Conservation (phyloP, 2,888 invertebrate species). For the Dorcus hopei region DNA sequence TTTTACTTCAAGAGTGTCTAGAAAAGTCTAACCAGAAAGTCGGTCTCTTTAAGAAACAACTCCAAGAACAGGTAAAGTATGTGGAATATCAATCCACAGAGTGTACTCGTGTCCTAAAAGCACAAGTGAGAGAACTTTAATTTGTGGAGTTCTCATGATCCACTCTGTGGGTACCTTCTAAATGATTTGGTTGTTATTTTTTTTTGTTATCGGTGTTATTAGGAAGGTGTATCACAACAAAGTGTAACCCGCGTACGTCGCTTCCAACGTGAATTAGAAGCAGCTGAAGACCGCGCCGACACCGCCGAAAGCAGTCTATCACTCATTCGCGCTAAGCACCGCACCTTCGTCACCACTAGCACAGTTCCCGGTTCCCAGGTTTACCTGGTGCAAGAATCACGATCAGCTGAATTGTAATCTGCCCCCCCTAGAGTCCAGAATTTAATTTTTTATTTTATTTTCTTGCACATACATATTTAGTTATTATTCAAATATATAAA, state of each 20-base stretch:
- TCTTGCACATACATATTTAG: conserved; percentile 41
- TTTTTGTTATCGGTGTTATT: conserved; percentile 20
- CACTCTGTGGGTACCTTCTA: background rate
- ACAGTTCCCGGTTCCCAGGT: conserved; percentile 89
- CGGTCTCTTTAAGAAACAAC: conserved; percentile 92
- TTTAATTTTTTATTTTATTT: conserved; percentile 38
- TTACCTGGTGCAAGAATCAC: conserved; percentile 85
- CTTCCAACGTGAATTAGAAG: conserved; percentile 97
- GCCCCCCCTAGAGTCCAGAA: conserved; percentile 25
- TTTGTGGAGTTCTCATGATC: no score
- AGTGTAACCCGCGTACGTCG: conserved; percentile 93
- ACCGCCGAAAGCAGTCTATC: conserved; percentile 91
- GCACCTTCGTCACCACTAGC: conserved; percentile 94
- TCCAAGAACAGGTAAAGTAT: conserved; percentile 76
- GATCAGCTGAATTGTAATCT: conserved; percentile 45
- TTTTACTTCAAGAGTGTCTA: conserved; percentile 84
- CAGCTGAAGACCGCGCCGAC: conserved; percentile 95
- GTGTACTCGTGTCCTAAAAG: no score
- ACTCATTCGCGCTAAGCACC: conserved; percentile 96
- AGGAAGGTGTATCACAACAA: conserved; percentile 91
- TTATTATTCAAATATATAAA: conserved; percentile 27
- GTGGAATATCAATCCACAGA: background rate
- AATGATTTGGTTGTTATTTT: background rate
- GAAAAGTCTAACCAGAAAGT: conserved; percentile 87
- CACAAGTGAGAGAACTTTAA: no score